Evolutionary conservation across 2,113 vertebrate genomes (phyloP).

Genomic region (Noctilio leporinus): DNA sequence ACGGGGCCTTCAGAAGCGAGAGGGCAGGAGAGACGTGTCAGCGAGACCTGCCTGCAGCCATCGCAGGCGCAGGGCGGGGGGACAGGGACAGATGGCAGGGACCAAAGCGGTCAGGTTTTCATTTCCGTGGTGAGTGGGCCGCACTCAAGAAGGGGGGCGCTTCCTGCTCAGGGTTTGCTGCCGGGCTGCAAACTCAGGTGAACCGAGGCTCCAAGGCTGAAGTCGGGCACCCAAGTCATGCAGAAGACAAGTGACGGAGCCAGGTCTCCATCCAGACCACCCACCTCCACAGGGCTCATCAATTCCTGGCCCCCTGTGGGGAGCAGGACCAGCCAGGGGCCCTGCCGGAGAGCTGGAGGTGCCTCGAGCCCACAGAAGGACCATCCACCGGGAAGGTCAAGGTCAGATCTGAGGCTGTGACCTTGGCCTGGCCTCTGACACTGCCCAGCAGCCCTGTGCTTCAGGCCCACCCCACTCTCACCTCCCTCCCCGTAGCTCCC

Average conservation of each 20-base stretch:
- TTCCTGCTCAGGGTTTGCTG: accelerated
- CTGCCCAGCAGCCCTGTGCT: too few species aligned
- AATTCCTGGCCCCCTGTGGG: not conserved
- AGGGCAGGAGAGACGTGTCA: accelerated
- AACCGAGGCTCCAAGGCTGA: not conserved
- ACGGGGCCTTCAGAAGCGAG: accelerated
- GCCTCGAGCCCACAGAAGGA: not conserved
- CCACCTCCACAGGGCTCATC: not conserved
- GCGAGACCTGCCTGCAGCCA: accelerated
- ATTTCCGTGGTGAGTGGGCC: not conserved
- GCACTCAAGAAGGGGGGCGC: accelerated
- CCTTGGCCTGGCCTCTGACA: not conserved
- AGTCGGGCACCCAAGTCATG: not conserved
- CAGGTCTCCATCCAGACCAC: not conserved
- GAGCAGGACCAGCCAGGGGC: not conserved
- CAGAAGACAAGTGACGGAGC: not conserved
- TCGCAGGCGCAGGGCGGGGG: not conserved
- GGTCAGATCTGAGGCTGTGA: not conserved
- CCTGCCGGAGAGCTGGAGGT: not conserved
- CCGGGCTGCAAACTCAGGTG: accelerated
- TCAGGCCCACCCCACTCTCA: accelerated
- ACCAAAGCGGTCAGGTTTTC: not conserved
- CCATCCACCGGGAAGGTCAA: not conserved
- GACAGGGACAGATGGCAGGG: not conserved
- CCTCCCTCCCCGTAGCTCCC: not conserved